Evolutionary conservation across 2,113 vertebrate genomes (phyloP).

Genomic region (Vulpes ferrilata): DNA sequence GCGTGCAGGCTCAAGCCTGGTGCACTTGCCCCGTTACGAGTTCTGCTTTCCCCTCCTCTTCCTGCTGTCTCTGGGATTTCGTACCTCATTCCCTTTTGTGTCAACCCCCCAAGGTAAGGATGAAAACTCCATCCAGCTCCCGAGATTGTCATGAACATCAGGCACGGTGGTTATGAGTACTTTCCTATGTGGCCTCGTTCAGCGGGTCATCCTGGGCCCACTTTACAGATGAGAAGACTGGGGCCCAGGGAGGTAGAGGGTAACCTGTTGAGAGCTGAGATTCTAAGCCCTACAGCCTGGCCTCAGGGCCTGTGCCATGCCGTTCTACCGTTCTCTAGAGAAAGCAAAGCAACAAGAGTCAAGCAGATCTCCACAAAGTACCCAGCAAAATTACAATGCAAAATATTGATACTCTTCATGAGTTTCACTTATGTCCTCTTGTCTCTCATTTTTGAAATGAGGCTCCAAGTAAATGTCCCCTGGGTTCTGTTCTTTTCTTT

Average conservation of each 20-base stretch:
- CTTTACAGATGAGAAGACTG: neutral
- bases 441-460: neutral
- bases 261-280: neutral
- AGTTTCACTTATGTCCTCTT: neutral
- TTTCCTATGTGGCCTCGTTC: neutral
- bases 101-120: neutral
- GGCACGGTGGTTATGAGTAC: neutral
- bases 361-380: neutral
- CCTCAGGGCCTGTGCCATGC: neutral
- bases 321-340: neutral
- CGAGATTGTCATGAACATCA: no score
- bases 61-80: neutral
- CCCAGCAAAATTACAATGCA: rapidly evolving
- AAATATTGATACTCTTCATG: no score
- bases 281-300: neutral
- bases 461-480: rapidly evolving
- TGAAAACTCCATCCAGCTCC: neutral
- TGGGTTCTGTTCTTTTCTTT: neutral
- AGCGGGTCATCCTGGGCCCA: neutral
- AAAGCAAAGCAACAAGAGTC: neutral
- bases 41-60: neutral
- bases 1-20: neutral
- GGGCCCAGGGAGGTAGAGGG: neutral
- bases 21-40: rapidly evolving
- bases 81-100: neutral